phyloP scores from a whole-genome alignment of 1,140 invertebrate species.

The Hylaeus anthracinus region DNA sequence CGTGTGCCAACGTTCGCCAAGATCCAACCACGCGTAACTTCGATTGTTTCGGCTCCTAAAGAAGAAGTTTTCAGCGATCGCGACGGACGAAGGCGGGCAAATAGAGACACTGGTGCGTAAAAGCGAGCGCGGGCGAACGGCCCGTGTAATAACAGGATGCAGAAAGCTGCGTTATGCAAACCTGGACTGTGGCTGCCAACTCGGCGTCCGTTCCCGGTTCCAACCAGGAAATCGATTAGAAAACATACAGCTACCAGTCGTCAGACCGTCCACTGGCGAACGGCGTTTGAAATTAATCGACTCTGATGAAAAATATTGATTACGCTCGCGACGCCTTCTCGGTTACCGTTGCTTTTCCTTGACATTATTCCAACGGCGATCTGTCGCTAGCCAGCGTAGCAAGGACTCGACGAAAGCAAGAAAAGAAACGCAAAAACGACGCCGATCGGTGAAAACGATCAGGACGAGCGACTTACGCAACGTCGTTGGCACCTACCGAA shows the following conservation, averaged over 20 bases:
- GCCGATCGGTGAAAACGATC: not conserved
- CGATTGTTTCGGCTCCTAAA: no score
- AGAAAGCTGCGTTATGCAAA: constrained; percentile 59
- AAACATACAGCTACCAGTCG: constrained; percentile 13
- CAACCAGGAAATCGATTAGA: constrained; percentile 60
- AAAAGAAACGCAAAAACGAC: not conserved
- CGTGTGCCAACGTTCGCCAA: no score
- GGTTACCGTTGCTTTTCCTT: constrained; percentile 33
- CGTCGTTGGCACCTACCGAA: not conserved
- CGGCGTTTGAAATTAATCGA: constrained; percentile 6
- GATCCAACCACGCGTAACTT: no score
- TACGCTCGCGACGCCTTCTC: not conserved
- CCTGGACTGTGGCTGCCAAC: not conserved
- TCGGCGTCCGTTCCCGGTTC: constrained; percentile 41
- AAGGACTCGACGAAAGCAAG: not conserved
- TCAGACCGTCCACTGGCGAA: no score
- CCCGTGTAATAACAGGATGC: constrained; percentile 31
- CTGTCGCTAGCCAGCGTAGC: not conserved
- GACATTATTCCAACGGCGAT: constrained; percentile 21
- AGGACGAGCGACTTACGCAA: not conserved
- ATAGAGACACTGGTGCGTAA: not conserved
- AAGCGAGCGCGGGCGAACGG: not conserved
- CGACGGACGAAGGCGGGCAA: no score
- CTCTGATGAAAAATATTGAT: constrained; percentile 13
- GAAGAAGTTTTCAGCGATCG: no score